Base-by-base conservation (phyloP, 1,140 invertebrate genomes). In the Drosophila lowei region DNA sequence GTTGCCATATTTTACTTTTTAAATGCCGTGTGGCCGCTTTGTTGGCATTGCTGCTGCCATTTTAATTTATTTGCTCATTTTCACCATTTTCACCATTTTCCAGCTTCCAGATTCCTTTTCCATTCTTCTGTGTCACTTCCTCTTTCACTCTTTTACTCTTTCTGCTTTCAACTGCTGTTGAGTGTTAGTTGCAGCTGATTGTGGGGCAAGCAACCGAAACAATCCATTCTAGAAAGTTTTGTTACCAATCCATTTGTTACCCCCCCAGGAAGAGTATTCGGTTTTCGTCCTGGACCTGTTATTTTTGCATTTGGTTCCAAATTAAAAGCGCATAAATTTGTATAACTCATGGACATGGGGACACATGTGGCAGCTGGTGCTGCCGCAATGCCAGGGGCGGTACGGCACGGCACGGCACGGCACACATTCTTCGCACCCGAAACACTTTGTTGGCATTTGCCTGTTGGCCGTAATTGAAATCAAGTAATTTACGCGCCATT, bases 41-140 rank as follows among this genome's bases (percentile, higher is more conserved):
- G 52, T 55, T 64, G 59, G 68, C 59, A 56, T 56, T 63, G 67
- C 63, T 13, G 34, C 46, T 63, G 66, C 58, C 60, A 70, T 81
- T 88, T 88, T 88, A 88, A 88, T 88, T 88, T 88, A 88, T 88
- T 83, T 88, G 83, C 83, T 88, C 78, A 88, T 88, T 88, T 86
- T 79, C 83, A 83, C 78, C 23, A 88, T 88, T 88, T 86, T 79
- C 83, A 79, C 78, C 23, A 78, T 79, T 83, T 88, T 70, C 47
- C 78, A 64, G 73, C 63, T 66, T 16, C 57, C 67, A 60, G 59
- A 70, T 73, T n/a, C 30, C 42, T 30, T 9, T 41, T n/a, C 21
- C 34, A 38, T 38, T 13, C 42, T n/a, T 15, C 44, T 23, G 23
- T 11, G 21, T 16, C 16, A 9, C 16, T 53, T 43, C 46, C 47